Evolutionary conservation across 2,888 invertebrate genomes (phyloP), one percentile per base, ranked within the genome.

Genomic region (Tuta absoluta): DNA sequence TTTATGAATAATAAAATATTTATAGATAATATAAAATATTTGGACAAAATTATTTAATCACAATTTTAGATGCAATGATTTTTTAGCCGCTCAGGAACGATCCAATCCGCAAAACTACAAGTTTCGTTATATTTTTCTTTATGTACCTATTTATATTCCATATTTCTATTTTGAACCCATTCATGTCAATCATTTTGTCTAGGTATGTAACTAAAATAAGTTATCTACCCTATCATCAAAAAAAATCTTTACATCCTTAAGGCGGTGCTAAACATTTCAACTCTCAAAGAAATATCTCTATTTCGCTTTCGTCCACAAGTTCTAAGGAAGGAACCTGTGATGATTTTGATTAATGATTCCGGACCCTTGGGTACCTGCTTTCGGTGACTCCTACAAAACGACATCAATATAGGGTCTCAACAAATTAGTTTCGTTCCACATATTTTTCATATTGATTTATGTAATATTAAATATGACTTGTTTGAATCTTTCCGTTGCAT

Each of bases 281-380:
- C 79, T 77, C 75, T 75, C 49, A 67, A 72, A 68, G 64, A 65
- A 69, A 71, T 82, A 75, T 78, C 88, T 89, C 83, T 87, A 88
- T 90, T 87, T 79, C 72, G 77, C 75, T 79, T 73, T 84, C 80
- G 75, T 80, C 79, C 78, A 74, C 75, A 81, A 80, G 80, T 82
- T 84, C 84, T 67, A 81, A 81, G 76, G 80, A 81, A 81, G 76
- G 80, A 77, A 83, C 78, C 82, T 76, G 77, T 77, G 72, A 78
- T 73, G 78, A 81, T 84, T 82, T 86, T 91, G 90, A 91, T 90
- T 82, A 90, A 90, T 86, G 86, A 81, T 75, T 72, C 67, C 67
- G 67, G 67, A 70, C 76, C 76, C 76, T 75, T 79, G 71, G 76
- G 78, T 91, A 90, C 90, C 90, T 90, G 90, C 84, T 79, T 79